phyloP scores from a whole-genome alignment of 2,888 invertebrate species.

The Tineola bisselliella region DNA sequence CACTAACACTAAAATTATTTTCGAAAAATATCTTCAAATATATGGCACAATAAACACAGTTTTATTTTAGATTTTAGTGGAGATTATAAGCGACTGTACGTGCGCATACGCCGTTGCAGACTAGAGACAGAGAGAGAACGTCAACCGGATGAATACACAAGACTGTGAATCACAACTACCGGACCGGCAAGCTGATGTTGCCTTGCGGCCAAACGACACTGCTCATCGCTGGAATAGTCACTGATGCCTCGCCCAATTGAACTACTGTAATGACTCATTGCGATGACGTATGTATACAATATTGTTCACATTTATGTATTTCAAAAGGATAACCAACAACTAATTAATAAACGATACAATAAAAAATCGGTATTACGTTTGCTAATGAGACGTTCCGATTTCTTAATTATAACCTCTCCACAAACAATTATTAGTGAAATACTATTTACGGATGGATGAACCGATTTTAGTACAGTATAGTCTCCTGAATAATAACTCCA shows the following conservation, averaged over 20 bases:
- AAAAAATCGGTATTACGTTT: too few species aligned
- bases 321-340: too few species aligned
- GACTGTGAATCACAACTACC: slow-evolving; percentile 42
- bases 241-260: neutral
- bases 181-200: slow-evolving; percentile 20
- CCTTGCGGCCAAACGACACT: neutral
- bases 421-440: too few species aligned
- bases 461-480: too few species aligned
- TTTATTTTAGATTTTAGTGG: neutral
- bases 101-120: slow-evolving; percentile 46
- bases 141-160: neutral
- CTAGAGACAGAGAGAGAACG: slow-evolving; percentile 24
- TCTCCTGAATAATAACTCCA: too few species aligned
- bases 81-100: slow-evolving; percentile 19
- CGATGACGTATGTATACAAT: neutral
- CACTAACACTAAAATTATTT: neutral
- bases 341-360: too few species aligned
- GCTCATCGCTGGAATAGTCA: slow-evolving; percentile 5
- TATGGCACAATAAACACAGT: slow-evolving; percentile 1
- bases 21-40: neutral
- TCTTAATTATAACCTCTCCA: too few species aligned
- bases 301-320: too few species aligned
- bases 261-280: slow-evolving; percentile 30
- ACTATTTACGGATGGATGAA: too few species aligned
- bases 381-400: too few species aligned